Evolutionary conservation across 2,113 vertebrate genomes (phyloP).

Genomic region (Halcyon malimbica): DNA sequence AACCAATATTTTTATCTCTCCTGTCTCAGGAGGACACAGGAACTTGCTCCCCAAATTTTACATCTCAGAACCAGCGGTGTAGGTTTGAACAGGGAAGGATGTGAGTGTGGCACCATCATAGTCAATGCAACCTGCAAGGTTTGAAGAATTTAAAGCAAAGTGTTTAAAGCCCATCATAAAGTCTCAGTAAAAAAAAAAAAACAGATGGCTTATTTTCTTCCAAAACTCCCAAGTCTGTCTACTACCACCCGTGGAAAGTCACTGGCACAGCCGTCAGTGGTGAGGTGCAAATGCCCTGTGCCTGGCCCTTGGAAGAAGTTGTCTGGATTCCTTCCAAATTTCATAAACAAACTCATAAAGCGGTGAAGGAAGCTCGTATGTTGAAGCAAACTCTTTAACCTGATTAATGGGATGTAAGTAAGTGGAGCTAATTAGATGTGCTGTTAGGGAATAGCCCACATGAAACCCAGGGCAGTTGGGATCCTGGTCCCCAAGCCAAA

Average conservation of each 20-base stretch:
- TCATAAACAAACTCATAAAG: slow-evolving; percentile 1
- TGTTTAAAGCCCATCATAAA: background rate
- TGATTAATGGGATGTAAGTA: slow-evolving; percentile 64
- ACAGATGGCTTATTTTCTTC: background rate
- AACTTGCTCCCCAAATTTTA: background rate
- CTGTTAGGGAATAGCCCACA: background rate
- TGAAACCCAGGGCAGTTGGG: fast-evolving
- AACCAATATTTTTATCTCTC: background rate
- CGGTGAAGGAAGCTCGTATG: slow-evolving; percentile 2
- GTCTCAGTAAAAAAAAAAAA: background rate
- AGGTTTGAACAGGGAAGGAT: background rate
- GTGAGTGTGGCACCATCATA: background rate
- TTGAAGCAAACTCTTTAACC: slow-evolving; percentile 56
- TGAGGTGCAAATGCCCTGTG: background rate
- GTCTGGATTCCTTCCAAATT: slow-evolving; percentile 12
- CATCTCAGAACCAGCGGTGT: background rate
- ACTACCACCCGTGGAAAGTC: background rate
- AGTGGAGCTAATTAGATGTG: slow-evolving; percentile 45
- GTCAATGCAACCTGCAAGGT: background rate
- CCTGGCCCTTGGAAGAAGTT: background rate
- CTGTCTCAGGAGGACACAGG: background rate
- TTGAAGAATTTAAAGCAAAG: background rate
- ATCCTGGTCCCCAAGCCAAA: background rate
- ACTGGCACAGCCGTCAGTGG: background rate
- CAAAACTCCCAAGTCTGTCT: background rate